Evolutionary conservation across 1,140 invertebrate species (phyloP), one percentile per base, ranked within the genome.

Genomic region (Atta texana): DNA sequence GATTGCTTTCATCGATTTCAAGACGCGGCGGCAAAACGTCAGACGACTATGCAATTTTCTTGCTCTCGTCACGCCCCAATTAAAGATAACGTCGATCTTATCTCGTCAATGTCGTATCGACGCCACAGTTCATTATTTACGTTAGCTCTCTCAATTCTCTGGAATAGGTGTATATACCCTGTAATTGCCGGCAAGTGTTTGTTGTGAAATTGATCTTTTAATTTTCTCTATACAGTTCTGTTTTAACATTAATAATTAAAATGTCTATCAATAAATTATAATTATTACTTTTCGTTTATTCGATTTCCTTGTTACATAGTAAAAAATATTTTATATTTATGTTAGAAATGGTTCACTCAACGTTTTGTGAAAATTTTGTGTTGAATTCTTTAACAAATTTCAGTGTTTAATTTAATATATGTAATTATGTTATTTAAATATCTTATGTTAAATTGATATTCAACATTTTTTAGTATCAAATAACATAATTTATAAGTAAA

Each of bases 51-150:
- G 21, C 59, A 85, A 77, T 77, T 64, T 66, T 55, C 44, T 53
- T 44, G 24, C 44, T 75, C 59, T 18, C 28, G 49, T 76, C 74
- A 59, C 31, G 59, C 44, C n/a, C 49, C 39, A 28, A 85, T 85
- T 77, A 76, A 85, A 75, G 74, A 76, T 53, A 44, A 85, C 21
- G 16, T 16, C 44, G 34, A 55, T 85, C 44, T 77, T 57, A 85
- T 8, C 16, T 21, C 55, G 28, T 84, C 21, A 84, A 75, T 16
- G 66, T 7, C 12, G 6, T 61, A 64, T 44, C 53, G 39, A 51
- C 28, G 44, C 44, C 59, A 16, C 16, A 51, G 16, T 61, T n/a
- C 6, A 18, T 61, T 34, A 64, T 63, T 76, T 49, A 63, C n/a
- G 39, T 51, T 44, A 55, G 49, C 18, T 34, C 2, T 63, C 14